phyloP scores from a whole-genome alignment of 2,888 invertebrate species.

The Silvanus unidentatus region DNA sequence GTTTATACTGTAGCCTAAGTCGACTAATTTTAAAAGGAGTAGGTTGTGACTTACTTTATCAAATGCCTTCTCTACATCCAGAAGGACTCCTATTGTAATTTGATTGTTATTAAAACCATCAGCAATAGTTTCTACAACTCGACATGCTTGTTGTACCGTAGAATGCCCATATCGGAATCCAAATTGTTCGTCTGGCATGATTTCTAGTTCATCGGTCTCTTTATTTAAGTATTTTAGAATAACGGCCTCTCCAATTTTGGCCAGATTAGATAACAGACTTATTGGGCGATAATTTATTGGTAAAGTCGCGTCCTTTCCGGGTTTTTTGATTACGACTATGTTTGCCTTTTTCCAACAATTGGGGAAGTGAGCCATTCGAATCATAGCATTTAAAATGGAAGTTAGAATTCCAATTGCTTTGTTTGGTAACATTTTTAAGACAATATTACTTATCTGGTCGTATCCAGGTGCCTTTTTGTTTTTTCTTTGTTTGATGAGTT shows the following conservation, averaged over 20 bases:
- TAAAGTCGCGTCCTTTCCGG: neutral
- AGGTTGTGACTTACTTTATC: too few relatives aligned
- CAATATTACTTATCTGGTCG: neutral
- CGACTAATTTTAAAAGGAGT: too few relatives aligned
- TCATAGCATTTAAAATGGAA: neutral
- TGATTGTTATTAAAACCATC: too few relatives aligned
- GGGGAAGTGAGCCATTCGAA: neutral
- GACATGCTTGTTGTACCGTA: conserved; percentile 5
- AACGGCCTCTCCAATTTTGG: conserved; percentile 6
- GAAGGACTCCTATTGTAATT: too few relatives aligned
- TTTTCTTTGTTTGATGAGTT: too few relatives aligned
- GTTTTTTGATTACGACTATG: conserved; percentile 2
- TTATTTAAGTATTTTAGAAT: neutral
- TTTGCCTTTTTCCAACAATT: neutral
- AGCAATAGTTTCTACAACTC: conserved; percentile 1
- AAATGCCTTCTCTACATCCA: too few relatives aligned
- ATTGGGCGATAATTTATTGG: conserved; percentile 10
- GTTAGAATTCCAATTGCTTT: neutral
- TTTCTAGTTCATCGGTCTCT: neutral
- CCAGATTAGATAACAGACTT: conserved; percentile 9
- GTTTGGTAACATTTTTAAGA: neutral
- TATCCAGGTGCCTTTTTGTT: too few relatives aligned
- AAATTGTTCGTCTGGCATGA: conserved; percentile 13
- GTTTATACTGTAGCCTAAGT: too few relatives aligned
- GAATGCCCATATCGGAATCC: conserved; percentile 8